Evolutionary conservation across 2,888 invertebrate genomes (phyloP).

Genomic region (Lysandra bellargus): DNA sequence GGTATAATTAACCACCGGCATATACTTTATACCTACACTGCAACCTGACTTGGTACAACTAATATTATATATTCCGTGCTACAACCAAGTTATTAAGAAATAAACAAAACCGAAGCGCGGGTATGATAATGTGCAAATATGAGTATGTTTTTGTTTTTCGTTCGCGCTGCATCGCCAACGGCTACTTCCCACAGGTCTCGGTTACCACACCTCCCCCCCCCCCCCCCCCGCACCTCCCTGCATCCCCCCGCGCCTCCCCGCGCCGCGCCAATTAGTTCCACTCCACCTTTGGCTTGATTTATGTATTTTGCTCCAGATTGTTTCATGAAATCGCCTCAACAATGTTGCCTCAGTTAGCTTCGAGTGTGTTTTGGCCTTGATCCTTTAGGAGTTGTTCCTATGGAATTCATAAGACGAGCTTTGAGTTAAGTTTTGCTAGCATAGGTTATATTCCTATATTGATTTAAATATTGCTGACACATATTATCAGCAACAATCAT

Average conservation of each 20-base stretch:
- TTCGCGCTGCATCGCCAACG: conserved; percentile 42
- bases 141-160: conserved; percentile 11
- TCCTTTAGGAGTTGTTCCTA: background rate
- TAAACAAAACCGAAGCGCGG: background rate
- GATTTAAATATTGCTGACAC: no score
- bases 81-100: conserved; percentile 12
- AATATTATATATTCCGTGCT: no score
- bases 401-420: background rate
- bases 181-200: conserved; percentile 37
- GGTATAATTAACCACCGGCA: background rate
- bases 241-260: conserved; percentile 14
- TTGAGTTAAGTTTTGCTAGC: background rate
- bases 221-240: conserved; percentile 39
- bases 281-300: conserved; percentile 44
- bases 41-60: no score
- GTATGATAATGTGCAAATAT: conserved; percentile 18
- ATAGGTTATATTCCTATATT: background rate
- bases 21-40: background rate
- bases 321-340: conserved; percentile 10
- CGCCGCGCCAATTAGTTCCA: conserved; percentile 55
- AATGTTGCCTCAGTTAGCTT: conserved; percentile 8
- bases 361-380: background rate
- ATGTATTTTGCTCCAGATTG: conserved; percentile 33
- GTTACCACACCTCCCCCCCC: conserved; percentile 44
- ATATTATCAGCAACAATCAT: no score